Conservation (phyloP, 2,113 vertebrate species). For the Butorides virescens region DNA sequence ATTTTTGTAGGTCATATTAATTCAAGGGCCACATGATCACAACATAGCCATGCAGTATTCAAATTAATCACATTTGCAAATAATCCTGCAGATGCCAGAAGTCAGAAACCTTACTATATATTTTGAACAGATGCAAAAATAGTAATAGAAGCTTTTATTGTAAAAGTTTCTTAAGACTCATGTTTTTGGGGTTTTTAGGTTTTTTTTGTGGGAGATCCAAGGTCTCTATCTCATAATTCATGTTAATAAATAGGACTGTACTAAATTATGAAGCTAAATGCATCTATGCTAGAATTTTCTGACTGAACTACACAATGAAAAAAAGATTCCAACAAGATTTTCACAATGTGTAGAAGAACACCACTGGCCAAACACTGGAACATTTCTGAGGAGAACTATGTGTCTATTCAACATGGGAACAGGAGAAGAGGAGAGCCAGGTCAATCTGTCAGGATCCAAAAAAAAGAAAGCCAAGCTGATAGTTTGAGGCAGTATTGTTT, state of each 20-base stretch:
- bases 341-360: background rate
- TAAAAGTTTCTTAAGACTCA: background rate
- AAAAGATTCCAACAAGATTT: background rate
- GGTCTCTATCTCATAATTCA: background rate
- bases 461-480: background rate
- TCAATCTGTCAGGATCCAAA: background rate
- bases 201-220: background rate
- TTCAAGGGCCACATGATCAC: background rate
- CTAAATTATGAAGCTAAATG: background rate
- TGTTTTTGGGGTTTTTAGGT: too few relatives aligned
- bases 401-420: background rate
- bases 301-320: background rate
- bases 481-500: background rate
- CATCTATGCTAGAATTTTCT: background rate
- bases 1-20: background rate
- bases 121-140: background rate
- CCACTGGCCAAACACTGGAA: background rate
- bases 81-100: background rate
- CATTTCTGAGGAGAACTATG: background rate
- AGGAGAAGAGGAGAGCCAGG: background rate
- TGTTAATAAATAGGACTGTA: background rate
- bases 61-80: background rate
- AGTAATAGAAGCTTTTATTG: background rate
- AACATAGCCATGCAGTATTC: background rate
- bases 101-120: background rate